A percentile compares a stretch with the other conserved stretches of the same genome.
phyloP scores from a whole-genome alignment of 2,113 vertebrate species.

The Clarias macrocephalus region DNA sequence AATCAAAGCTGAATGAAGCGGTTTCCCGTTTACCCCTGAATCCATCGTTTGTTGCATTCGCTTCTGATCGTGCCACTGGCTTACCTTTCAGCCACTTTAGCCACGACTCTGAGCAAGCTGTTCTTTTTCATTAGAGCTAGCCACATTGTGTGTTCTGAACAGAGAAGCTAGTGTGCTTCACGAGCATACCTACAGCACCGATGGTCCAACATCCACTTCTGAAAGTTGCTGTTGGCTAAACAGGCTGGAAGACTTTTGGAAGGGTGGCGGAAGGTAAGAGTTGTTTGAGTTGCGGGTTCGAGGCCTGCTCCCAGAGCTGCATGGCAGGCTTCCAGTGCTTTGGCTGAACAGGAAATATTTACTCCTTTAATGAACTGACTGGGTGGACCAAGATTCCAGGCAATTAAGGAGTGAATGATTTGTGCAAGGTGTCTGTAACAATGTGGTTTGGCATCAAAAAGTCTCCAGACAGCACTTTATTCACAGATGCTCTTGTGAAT shows the following conservation, averaged over 20 bases:
- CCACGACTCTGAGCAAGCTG: constrained; percentile 49
- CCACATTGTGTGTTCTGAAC: constrained; percentile 54
- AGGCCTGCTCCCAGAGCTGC: constrained; percentile 56
- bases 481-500: constrained; percentile 22
- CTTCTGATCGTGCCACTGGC: constrained; percentile 49
- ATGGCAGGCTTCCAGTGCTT: constrained; percentile 60
- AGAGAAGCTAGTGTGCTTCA: constrained; percentile 51
- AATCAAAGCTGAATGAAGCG: constrained; percentile 93
- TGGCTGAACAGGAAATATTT: constrained; percentile 60
- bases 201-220: constrained; percentile 48
- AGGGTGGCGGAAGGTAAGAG: constrained; percentile 59
- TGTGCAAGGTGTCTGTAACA: constrained; percentile 52
- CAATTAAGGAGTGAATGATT: constrained; percentile 46
- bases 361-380: constrained; percentile 59
- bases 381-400: constrained; percentile 47
- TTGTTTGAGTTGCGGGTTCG: constrained; percentile 69
- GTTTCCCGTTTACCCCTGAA: constrained; percentile 91
- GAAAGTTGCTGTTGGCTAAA: constrained; percentile 51
- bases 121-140: constrained; percentile 58
- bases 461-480: constrained; percentile 29
- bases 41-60: constrained; percentile 56
- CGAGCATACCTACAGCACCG: constrained; percentile 41
- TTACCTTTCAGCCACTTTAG: constrained; percentile 54
- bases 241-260: constrained; percentile 52
- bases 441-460: constrained; percentile 45